Conservation (phyloP, 2,888 invertebrate species). For the Saturnia japonica region DNA sequence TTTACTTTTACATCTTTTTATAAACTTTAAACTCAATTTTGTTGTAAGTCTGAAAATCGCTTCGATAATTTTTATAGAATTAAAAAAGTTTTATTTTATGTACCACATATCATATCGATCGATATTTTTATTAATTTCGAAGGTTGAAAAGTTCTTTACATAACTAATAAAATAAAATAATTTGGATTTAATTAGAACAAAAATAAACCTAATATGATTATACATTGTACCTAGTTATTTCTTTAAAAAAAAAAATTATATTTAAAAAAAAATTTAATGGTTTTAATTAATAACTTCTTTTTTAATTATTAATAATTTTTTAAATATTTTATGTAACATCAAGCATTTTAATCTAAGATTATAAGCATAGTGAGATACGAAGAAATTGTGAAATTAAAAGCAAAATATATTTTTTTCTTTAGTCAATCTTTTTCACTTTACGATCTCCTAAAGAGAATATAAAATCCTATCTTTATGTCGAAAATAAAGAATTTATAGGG, state of each 20-base stretch:
- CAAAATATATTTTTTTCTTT: not conserved
- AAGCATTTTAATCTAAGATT: not conserved
- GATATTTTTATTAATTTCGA: not conserved
- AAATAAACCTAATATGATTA: no score
- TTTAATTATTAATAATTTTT: no score
- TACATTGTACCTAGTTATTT: no score
- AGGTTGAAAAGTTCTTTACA: not conserved
- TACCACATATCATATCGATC: not conserved
- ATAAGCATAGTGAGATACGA: not conserved
- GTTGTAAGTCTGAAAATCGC: not conserved
- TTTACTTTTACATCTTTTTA: not conserved
- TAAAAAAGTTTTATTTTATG: not conserved
- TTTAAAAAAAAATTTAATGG: no score
- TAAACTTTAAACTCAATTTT: not conserved
- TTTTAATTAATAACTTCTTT: no score
- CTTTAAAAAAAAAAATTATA: no score
- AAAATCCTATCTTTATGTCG: constrained; percentile 44
- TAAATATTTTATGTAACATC: no score
- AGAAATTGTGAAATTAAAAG: not conserved
- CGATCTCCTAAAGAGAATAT: constrained; percentile 43
- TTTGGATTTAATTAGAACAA: no score
- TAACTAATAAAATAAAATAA: no score
- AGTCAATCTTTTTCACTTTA: constrained; percentile 47
- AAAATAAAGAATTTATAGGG: constrained; percentile 62
- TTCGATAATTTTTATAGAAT: not conserved